phyloP scores from a whole-genome alignment of 2,113 vertebrate genomes.

The Sceloporus tristichus region DNA sequence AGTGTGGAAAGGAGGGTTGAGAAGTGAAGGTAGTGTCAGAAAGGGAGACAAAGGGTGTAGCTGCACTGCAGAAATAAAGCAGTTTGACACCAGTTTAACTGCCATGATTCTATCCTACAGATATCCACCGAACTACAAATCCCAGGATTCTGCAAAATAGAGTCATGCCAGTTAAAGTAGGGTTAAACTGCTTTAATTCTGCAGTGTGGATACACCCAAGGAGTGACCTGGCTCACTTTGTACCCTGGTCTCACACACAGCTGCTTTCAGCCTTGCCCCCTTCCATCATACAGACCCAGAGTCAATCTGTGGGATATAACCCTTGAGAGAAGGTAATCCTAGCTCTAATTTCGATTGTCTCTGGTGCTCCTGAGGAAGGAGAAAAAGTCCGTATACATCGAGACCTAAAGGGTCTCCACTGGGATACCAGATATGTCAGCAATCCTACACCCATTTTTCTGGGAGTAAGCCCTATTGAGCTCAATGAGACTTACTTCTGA shows the following conservation, averaged over 20 bases:
- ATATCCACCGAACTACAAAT: no score
- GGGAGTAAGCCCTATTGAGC: background rate
- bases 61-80: no score
- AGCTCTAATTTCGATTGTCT: background rate
- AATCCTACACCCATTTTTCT: slow-evolving; percentile 1
- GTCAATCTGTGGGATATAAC: background rate
- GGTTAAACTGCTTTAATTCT: background rate
- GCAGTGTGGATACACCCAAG: no score
- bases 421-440: background rate
- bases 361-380: background rate
- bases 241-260: background rate
- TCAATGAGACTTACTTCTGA: slow-evolving; percentile 1
- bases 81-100: no score
- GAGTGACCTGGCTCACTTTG: background rate
- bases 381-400: background rate
- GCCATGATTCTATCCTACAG: no score
- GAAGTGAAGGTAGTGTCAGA: background rate
- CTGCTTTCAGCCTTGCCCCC: background rate
- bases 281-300: background rate
- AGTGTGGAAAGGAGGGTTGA: background rate
- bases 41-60: background rate
- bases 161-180: no score
- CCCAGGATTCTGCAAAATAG: no score
- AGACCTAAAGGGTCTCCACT: background rate
- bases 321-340: background rate